Conservation (phyloP, 2,113 vertebrate genomes). For the Vidua chalybeata region DNA sequence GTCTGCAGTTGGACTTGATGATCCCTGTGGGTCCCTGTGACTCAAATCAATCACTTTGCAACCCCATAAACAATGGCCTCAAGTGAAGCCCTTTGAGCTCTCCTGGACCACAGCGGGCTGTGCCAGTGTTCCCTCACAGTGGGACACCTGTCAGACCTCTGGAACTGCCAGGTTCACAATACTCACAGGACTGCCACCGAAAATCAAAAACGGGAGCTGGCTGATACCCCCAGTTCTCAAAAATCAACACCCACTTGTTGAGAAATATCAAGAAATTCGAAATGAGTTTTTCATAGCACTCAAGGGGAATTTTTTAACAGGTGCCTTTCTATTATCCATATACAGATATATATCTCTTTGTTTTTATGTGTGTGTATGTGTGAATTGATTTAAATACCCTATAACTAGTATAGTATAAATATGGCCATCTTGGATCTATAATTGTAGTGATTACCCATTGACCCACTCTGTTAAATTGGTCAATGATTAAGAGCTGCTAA, state of each 20-base stretch:
- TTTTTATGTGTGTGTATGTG: accelerated
- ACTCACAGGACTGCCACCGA: neutral
- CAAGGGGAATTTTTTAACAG: neutral
- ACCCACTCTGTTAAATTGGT: neutral
- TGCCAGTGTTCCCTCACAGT: neutral
- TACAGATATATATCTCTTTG: no score
- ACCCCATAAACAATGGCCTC: neutral
- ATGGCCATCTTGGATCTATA: neutral
- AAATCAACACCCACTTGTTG: neutral
- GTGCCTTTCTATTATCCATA: neutral
- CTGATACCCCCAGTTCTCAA: neutral
- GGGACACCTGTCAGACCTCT: neutral
- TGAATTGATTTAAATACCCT: neutral
- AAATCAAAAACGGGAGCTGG: neutral
- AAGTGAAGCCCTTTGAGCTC: neutral
- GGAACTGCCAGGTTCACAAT: neutral
- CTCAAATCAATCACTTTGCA: neutral
- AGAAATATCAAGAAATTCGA: neutral
- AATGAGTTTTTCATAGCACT: neutral
- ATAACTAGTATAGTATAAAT: neutral
- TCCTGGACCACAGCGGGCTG: accelerated
- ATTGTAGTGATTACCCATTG: neutral
- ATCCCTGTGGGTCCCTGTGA: neutral
- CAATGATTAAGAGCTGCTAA: neutral
- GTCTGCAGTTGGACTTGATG: accelerated